Base-by-base conservation (phyloP, 2,888 invertebrate species). In the Caenorhabditis becei region DNA sequence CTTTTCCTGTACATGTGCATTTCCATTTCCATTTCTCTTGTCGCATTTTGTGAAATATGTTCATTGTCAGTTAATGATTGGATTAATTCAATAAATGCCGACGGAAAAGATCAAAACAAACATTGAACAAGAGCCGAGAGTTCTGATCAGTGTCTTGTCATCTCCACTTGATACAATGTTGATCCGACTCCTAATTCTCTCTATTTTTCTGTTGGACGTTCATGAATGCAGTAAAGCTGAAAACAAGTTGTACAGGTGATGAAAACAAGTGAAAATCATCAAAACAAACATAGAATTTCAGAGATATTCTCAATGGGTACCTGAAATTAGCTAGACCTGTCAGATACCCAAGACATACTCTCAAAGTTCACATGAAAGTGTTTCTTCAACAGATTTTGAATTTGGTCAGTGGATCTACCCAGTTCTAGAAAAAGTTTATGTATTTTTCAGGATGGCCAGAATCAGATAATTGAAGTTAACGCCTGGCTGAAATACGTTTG, bases 401-500 rank as follows among this genome's bases (percentile, higher is more conserved):
- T 56, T 66, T 88, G 26, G 87, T 86, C 20, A 44, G 69, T 44
- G 7, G 1, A 41, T n/a, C 18, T 7, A 4, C 18, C 11, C 37
- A 61, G 58, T 47, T 24, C 47, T 18, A 41, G 18, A 58, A 51
- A 8, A 23, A 44, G 14, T 41, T 41, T 41, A 2, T 41, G 8
- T 41, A 11, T 84, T 24, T 70, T 70, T 63, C 47, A 87, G 83
- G 88, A 88, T 72, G 88, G 87, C 18, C 87, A 88, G 69, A 88
- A 88, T 49, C 88, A 88, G 44, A 87, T 88, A 0, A 88, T 88
- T 28, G 88, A 88, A 65, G 74, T 88, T 16, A 88, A 88, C 54
- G 88, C 88, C 2, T 88, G 88, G 88, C 69, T 88, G n/a, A 85
- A 86, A 86, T 88, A 80, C 75, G 88, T 84, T n/a, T 87, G 87